phyloP scores from a whole-genome alignment of 2,113 vertebrate species.

The Epinephelus cyanopodus region DNA sequence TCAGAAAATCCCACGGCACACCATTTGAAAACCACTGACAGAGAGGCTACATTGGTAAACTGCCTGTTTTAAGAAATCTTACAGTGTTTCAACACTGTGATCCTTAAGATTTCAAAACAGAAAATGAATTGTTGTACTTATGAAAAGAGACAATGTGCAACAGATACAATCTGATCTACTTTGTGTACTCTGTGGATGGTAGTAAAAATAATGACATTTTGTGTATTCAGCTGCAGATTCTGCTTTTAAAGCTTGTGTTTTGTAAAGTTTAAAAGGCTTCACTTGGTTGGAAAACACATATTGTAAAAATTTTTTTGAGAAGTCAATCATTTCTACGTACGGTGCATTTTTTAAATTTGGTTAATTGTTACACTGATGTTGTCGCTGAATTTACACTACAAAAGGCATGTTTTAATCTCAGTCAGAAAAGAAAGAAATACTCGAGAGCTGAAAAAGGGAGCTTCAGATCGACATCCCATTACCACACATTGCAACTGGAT shows the following conservation, averaged over 20 bases:
- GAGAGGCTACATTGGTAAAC: too few relatives aligned
- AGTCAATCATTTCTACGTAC: neutral
- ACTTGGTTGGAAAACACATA: neutral
- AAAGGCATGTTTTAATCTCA: neutral
- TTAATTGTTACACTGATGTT: neutral
- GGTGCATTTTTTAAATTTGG: neutral
- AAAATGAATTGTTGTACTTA: too few relatives aligned
- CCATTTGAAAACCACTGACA: too few relatives aligned
- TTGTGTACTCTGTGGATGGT: too few relatives aligned
- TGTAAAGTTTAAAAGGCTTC: neutral
- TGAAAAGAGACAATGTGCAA: too few relatives aligned
- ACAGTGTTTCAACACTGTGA: too few relatives aligned
- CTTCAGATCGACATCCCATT: neutral
- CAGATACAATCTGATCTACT: too few relatives aligned
- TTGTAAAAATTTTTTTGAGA: neutral
- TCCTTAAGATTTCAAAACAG: too few relatives aligned
- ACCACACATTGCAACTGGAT: neutral
- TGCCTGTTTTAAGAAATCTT: too few relatives aligned
- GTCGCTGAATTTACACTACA: neutral
- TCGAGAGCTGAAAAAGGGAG: neutral
- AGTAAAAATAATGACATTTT: neutral
- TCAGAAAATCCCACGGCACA: too few relatives aligned
- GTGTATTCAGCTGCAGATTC: neutral
- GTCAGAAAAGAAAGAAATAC: slow-evolving; percentile 1
- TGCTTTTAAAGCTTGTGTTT: neutral